Evolutionary conservation across 2,888 invertebrate species (phyloP).

Genomic region (Prosopocoilus inquinatus): DNA sequence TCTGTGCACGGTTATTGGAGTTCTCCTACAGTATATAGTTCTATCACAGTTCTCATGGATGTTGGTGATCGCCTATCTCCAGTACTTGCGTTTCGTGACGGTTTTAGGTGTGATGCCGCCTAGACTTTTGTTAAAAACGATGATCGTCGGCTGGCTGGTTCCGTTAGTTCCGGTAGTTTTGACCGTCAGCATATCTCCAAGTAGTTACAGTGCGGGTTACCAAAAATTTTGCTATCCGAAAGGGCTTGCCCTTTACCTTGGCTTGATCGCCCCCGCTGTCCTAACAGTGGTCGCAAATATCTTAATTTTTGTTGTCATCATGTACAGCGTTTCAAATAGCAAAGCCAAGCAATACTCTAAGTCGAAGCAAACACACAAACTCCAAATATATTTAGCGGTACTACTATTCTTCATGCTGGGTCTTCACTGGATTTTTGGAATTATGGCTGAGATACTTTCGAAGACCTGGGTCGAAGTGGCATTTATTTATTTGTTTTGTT

Average conservation of each 20-base stretch:
- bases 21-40: conserved; percentile 63
- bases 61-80: conserved; percentile 67
- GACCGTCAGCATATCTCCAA: conserved; percentile 52
- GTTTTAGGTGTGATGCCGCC: conserved; percentile 61
- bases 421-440: conserved; percentile 61
- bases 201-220: conserved; percentile 52
- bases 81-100: conserved; percentile 65
- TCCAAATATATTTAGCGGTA: conserved; percentile 59
- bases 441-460: conserved; percentile 50
- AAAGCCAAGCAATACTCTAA: conserved; percentile 31
- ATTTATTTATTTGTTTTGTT: conserved; percentile 54
- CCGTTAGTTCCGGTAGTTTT: conserved; percentile 56
- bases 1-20: conserved; percentile 59
- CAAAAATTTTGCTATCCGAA: conserved; percentile 57
- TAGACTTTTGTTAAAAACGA: conserved; percentile 61
- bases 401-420: conserved; percentile 62
- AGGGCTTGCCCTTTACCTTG: conserved; percentile 55
- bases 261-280: conserved; percentile 57
- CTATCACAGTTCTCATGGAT: conserved; percentile 71
- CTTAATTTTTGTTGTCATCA: conserved; percentile 58
- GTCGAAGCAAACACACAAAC: conserved; percentile 52
- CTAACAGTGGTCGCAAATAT: conserved; percentile 57
- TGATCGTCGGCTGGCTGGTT: conserved; percentile 63
- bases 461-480: conserved; percentile 32
- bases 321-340: conserved; percentile 52